phyloP scores from a whole-genome alignment of 92 coral and sea anemone genomes.

The Actinernus sp. region DNA sequence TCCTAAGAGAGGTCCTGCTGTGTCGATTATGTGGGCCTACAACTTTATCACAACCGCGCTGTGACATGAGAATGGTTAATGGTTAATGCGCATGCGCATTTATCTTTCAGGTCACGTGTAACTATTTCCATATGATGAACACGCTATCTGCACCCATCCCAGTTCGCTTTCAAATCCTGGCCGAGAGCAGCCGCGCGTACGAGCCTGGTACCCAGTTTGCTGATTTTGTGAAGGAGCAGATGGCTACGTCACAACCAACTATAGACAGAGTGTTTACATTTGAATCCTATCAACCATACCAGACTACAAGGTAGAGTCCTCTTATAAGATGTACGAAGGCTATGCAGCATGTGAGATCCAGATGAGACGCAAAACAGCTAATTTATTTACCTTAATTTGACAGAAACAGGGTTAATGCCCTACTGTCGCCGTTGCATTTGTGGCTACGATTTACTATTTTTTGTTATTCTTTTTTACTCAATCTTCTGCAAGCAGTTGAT shows the following conservation, averaged over 20 bases:
- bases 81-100: neutral
- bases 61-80: neutral
- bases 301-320: too few species aligned
- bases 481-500: too few species aligned
- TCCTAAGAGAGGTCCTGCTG: too few species aligned
- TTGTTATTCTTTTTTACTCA: too few species aligned
- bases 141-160: conserved; percentile 84
- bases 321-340: too few species aligned
- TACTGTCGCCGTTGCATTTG: too few species aligned
- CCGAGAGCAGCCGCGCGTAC: conserved; percentile 88
- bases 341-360: too few species aligned
- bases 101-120: conserved; percentile 87
- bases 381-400: too few species aligned
- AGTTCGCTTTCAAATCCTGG: conserved; percentile 89
- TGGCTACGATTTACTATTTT: too few species aligned
- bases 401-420: too few species aligned
- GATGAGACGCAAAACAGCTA: too few species aligned
- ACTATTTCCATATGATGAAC: conserved; percentile 94
- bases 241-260: conserved; percentile 70
- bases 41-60: neutral
- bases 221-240: conserved; percentile 82
- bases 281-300: conserved; percentile 63
- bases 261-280: conserved; percentile 64
- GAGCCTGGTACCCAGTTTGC: conserved; percentile 99
- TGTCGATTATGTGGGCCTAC: too few species aligned